Base-by-base conservation (phyloP, 2,888 invertebrate genomes). In the Tortrix viridana region DNA sequence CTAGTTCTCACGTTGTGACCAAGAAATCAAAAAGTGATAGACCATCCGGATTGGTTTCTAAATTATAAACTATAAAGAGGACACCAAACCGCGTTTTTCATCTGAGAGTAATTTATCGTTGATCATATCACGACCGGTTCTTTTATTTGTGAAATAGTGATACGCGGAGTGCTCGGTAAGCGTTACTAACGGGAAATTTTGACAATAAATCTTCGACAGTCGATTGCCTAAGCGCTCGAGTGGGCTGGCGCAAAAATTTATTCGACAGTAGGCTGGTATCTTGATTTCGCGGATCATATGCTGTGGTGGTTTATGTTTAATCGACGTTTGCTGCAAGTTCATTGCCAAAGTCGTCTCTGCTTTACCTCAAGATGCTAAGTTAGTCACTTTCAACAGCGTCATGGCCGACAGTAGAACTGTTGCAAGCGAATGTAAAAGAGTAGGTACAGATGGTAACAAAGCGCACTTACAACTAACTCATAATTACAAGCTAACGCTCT, bases 111-210 rank as follows among this genome's bases (percentile, higher is more conserved):
- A 86, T 84, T 89, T 88, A 90, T 82, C 85, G 85, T 85, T 87
- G 91, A 89, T 90, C 89, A 86, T 91, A 91, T 91, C 91, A 86
- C 82, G 85, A 89, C 90, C 85, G 89, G 92, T 91, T 91, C 89
- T 91, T 90, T 91, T 91, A 91, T 92, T 91, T 89, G 88, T 90
- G 86, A 86, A 90, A 90, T 90, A 91, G 91, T 90, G 90, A 91
- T 90, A 89, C 89, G 89, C 83, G 85, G 88, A 89, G 89, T 89
- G 88, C 85, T 85, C 88, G 86, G 89, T 88, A 84, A 90, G 91
- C 90, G 89, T 89, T 88, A 89, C 89, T 91, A 91, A 92, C 91
- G 89, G 91, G 89, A 88, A 87, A 90, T 90, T 91, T 91, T 89
- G 88, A 87, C 86, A 80, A 90, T 91, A 91, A 91, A 92, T 91